A percentile compares a stretch with the other conserved stretches of the same genome.
Conservation (phyloP, 2,888 invertebrate species). For the Poecilobothrus nobilitatus region DNA sequence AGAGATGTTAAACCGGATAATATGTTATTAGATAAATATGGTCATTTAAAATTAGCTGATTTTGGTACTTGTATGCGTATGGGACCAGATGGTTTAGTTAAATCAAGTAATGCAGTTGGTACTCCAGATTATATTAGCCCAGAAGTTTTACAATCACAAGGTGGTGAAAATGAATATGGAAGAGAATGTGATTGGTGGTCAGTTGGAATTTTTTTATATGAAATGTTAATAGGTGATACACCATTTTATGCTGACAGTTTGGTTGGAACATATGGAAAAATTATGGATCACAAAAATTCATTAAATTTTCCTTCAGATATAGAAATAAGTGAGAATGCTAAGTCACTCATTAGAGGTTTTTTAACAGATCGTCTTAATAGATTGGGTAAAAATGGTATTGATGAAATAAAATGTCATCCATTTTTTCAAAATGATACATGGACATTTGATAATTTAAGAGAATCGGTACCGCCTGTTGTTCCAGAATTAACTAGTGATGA, state of each 20-base stretch:
- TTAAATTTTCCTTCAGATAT: slow-evolving; percentile 92
- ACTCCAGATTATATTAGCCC: slow-evolving; percentile 99
- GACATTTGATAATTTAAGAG: slow-evolving; percentile 92
- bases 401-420: slow-evolving; percentile 87
- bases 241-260: slow-evolving; percentile 98
- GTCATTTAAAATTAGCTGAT: slow-evolving; percentile 97
- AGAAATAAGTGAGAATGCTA: slow-evolving; percentile 80
- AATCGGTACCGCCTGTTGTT: slow-evolving; percentile 92
- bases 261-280: slow-evolving; percentile 96
- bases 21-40: slow-evolving; percentile 90
- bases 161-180: slow-evolving; percentile 91
- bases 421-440: slow-evolving; percentile 97
- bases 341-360: slow-evolving; percentile 84
- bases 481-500: slow-evolving; percentile 93
- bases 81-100: slow-evolving; percentile 89
- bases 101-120: slow-evolving; percentile 96
- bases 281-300: slow-evolving; percentile 97
- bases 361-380: slow-evolving; percentile 84
- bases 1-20: slow-evolving; percentile 99
- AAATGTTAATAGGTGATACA: slow-evolving; percentile 97
- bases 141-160: slow-evolving; percentile 95
- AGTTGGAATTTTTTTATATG: slow-evolving; percentile 96
- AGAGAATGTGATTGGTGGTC: slow-evolving; percentile 99
- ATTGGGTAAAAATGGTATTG: slow-evolving; percentile 84
- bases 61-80: slow-evolving; percentile 99